phyloP scores from a whole-genome alignment of 2,888 invertebrate genomes.

The Stictocephala bisonia region DNA sequence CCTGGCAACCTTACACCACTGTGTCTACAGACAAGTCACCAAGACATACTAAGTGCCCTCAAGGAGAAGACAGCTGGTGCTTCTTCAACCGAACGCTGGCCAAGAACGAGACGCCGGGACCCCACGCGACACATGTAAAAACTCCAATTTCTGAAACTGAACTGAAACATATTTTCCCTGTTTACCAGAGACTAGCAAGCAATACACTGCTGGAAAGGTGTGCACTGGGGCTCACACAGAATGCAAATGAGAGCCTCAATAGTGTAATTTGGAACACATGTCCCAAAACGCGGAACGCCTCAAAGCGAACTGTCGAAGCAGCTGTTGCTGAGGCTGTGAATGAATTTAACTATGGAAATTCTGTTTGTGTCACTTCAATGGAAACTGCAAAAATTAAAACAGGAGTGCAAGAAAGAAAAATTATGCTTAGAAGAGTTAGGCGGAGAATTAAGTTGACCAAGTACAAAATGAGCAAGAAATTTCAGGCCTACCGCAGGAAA shows the following conservation, averaged over 20 bases:
- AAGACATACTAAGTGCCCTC: conserved; percentile 54
- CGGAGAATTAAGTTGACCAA: too few relatives aligned
- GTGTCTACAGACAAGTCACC: conserved; percentile 56
- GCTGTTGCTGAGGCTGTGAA: too few relatives aligned
- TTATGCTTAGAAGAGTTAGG: too few relatives aligned
- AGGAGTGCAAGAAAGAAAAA: too few relatives aligned
- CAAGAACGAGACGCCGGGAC: conserved; percentile 11
- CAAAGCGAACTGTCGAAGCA: too few relatives aligned
- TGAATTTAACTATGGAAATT: too few relatives aligned
- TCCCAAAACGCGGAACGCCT: conserved; percentile 45
- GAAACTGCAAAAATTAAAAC: too few relatives aligned
- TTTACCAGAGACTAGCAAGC: conserved; percentile 49
- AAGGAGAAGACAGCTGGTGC: conserved; percentile 53
- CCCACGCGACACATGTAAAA: not conserved
- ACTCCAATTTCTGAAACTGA: conserved; percentile 6
- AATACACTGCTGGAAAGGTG: conserved; percentile 48
- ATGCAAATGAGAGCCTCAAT: conserved; percentile 53
- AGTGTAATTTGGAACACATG: conserved; percentile 52
- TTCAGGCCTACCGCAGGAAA: too few relatives aligned
- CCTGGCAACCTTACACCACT: conserved; percentile 56
- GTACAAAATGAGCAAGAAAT: too few relatives aligned
- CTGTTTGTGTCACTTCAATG: too few relatives aligned
- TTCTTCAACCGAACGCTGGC: conserved; percentile 51
- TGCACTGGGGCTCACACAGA: conserved; percentile 49
- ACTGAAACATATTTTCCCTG: conserved; percentile 47